phyloP scores from a whole-genome alignment of 2,888 invertebrate species.

The Pheosia gnoma region DNA sequence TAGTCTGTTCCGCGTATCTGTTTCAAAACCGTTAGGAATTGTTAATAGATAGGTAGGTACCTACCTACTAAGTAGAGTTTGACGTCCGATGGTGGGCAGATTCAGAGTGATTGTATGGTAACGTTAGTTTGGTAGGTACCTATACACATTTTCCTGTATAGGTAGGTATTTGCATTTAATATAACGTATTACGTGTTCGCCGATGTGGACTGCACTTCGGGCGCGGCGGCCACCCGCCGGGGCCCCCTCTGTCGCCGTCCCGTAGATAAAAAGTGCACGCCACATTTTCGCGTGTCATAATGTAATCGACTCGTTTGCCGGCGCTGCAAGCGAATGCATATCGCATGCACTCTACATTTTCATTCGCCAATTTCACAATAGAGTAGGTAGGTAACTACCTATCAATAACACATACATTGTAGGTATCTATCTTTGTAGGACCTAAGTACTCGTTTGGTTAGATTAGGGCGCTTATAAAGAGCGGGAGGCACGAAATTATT shows the following conservation, averaged over 20 bases:
- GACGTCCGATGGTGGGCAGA: conserved; percentile 7
- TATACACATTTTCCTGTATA: conserved; percentile 11
- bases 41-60: not conserved
- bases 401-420: conserved; percentile 11
- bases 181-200: conserved; percentile 37
- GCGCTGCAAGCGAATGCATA: conserved; percentile 54
- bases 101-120: conserved; percentile 12
- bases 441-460: conserved; percentile 2
- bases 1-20: conserved; percentile 39
- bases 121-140: conserved; percentile 11
- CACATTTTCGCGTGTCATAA: conserved; percentile 65
- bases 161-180: conserved; percentile 48
- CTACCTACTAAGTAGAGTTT: not conserved
- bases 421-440: not conserved
- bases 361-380: conserved; percentile 33
- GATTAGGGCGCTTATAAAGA: conserved; percentile 23
- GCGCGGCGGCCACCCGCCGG: conserved; percentile 68
- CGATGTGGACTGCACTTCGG: conserved; percentile 56
- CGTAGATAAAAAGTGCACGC: conserved; percentile 76
- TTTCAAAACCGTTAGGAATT: conserved; percentile 20
- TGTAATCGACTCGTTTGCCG: conserved; percentile 48
- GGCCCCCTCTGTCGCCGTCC: conserved; percentile 64
- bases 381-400: not conserved
- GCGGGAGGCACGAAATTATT: conserved; percentile 23
- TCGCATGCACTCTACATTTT: conserved; percentile 41